Evolutionary conservation across 2,113 vertebrate species (phyloP).

Genomic region (Otocyon megalotis): DNA sequence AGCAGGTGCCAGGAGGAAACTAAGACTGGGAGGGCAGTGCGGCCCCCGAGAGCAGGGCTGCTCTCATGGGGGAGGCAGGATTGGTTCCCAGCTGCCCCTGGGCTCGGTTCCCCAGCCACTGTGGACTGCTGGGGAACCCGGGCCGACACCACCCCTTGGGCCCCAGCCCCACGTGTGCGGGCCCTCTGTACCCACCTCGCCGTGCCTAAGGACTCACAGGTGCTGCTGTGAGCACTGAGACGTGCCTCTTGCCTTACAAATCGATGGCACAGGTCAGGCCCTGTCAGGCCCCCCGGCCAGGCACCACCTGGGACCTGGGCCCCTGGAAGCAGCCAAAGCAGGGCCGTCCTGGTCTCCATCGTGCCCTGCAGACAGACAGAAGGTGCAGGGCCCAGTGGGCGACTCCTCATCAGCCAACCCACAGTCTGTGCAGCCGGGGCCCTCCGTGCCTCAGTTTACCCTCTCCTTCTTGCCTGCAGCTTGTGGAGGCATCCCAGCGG

Average conservation of each 20-base stretch:
- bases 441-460: neutral
- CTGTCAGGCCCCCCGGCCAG: neutral
- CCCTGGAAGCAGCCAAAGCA: neutral
- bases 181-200: fast-evolving
- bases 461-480: neutral
- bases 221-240: neutral
- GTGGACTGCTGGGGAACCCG: neutral
- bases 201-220: neutral
- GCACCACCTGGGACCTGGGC: neutral
- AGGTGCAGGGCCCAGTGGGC: neutral
- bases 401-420: neutral
- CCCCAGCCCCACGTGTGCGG: neutral
- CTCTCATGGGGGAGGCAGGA: neutral
- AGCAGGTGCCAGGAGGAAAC: neutral
- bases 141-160: neutral
- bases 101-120: neutral
- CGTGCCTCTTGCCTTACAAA: neutral
- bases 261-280: neutral
- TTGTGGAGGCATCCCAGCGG: neutral
- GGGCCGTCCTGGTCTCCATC: neutral
- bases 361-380: neutral
- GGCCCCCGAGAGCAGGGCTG: neutral
- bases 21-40: neutral
- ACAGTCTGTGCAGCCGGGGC: neutral
- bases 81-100: neutral